These are phyloP conservation scores for Barypeithes pellucidus DNA, from an alignment of 2,888 invertebrate species.

Conservation along the genomic window DNA sequence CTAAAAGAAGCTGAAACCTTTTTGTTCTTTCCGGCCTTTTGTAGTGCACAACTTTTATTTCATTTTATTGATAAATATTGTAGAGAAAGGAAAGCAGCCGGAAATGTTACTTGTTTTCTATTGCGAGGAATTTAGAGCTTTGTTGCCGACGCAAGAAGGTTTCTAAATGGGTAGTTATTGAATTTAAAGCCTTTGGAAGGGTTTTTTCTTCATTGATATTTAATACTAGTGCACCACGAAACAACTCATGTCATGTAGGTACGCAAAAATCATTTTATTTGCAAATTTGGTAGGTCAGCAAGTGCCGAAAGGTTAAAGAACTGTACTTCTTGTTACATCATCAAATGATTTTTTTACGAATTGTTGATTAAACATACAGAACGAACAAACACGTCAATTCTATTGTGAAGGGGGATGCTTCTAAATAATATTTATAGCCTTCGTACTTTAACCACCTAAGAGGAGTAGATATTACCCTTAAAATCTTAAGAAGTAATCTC, in stretches of 20 bases:
- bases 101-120: slow-evolving; percentile 37
- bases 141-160: slow-evolving; percentile 28
- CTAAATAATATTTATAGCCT: too few species aligned
- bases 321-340: too few species aligned
- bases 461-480: too few species aligned
- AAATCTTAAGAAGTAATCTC: too few species aligned
- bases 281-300: too few species aligned
- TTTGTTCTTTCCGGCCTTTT: slow-evolving; percentile 59
- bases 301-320: too few species aligned
- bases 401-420: too few species aligned
- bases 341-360: too few species aligned
- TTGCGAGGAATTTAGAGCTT: slow-evolving; percentile 39
- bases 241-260: background rate
- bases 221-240: background rate
- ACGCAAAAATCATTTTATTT: too few species aligned
- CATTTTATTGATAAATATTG: slow-evolving; percentile 57
- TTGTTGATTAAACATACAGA: too few species aligned
- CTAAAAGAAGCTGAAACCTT: slow-evolving; percentile 69
- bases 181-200: slow-evolving; percentile 22
- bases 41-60: slow-evolving; percentile 65
- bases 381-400: too few species aligned
- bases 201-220: slow-evolving; percentile 4
- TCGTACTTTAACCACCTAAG: too few species aligned
- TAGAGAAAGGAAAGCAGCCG: slow-evolving; percentile 38
- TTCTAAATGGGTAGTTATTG: slow-evolving; percentile 31